A percentile compares a stretch with the other conserved stretches of the same genome.
Evolutionary conservation across 2,888 invertebrate species (phyloP).

Genomic region (Sialis lutaria): DNA sequence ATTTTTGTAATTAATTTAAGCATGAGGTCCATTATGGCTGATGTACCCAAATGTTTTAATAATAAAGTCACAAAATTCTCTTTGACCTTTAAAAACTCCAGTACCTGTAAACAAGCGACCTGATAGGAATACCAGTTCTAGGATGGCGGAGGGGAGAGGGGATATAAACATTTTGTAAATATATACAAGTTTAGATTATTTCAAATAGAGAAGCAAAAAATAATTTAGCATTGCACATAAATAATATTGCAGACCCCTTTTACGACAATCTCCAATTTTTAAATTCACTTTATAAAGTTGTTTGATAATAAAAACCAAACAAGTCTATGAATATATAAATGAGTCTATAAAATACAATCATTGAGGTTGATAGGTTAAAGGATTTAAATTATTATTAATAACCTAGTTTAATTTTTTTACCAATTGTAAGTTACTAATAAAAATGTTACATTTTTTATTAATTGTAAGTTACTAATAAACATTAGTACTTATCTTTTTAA

Average conservation of each 20-base stretch:
- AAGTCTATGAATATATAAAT: too few relatives aligned
- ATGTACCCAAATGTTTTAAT: slow-evolving; percentile 80
- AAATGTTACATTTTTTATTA: background rate
- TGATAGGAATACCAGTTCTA: slow-evolving; percentile 88
- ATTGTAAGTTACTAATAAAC: background rate
- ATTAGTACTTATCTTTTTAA: background rate
- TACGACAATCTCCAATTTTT: too few relatives aligned
- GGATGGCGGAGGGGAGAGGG: slow-evolving; percentile 1
- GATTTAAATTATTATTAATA: too few relatives aligned
- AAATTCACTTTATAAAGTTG: too few relatives aligned
- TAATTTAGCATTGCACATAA: too few relatives aligned
- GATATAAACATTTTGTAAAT: background rate
- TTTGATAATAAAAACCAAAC: too few relatives aligned
- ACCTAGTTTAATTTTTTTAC: too few relatives aligned
- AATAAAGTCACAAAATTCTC: slow-evolving; percentile 75
- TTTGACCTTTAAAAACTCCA: slow-evolving; percentile 79
- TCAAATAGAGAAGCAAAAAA: too few relatives aligned
- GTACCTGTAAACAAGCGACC: slow-evolving; percentile 77
- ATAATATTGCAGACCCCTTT: too few relatives aligned
- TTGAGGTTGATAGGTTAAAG: too few relatives aligned
- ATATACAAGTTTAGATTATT: background rate
- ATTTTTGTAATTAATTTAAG: slow-evolving; percentile 71
- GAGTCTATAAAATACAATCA: too few relatives aligned
- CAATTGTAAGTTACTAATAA: background rate
- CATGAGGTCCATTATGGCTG: slow-evolving; percentile 87